Conservation (phyloP, 2,888 invertebrate species). For the Smittia sp. region DNA sequence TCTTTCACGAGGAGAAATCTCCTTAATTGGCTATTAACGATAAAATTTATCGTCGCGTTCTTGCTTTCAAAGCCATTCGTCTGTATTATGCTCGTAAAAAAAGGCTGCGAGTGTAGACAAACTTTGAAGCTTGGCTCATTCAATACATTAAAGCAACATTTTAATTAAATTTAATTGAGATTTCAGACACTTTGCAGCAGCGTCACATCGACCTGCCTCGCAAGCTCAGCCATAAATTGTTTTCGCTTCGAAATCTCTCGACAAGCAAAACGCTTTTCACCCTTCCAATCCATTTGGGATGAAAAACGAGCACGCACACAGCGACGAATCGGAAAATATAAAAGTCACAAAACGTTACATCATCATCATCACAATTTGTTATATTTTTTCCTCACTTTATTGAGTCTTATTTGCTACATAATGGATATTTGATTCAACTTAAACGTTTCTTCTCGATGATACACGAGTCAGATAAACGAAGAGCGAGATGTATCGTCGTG, state of each 20-base stretch:
- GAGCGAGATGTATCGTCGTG: neutral
- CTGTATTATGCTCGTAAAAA: neutral
- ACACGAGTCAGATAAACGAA: neutral
- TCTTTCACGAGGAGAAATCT: neutral
- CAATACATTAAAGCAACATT: constrained; percentile 12
- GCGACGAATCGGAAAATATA: neutral
- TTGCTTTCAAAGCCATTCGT: constrained; percentile 3
- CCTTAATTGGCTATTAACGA: constrained; percentile 5
- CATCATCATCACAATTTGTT: constrained; percentile 24
- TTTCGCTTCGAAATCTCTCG: neutral
- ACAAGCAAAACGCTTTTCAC: neutral
- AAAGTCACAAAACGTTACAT: constrained; percentile 23
- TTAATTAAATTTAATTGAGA: constrained; percentile 38
- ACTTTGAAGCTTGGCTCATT: neutral
- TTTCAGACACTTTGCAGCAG: constrained; percentile 17
- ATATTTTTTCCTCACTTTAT: neutral
- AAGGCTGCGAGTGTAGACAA: neutral
- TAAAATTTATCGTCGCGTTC: neutral
- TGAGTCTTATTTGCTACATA: constrained; percentile 27
- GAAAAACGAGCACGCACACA: neutral
- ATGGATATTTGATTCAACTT: constrained; percentile 31
- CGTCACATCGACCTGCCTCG: neutral
- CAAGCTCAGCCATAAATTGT: neutral
- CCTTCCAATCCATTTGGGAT: neutral
- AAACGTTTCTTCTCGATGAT: constrained; percentile 18